A percentile compares a stretch with the other conserved stretches of the same genome.
These are phyloP conservation scores for Periparus ater DNA, from an alignment of 2,797 vertebrate genomes.

Conservation along the genomic window DNA sequence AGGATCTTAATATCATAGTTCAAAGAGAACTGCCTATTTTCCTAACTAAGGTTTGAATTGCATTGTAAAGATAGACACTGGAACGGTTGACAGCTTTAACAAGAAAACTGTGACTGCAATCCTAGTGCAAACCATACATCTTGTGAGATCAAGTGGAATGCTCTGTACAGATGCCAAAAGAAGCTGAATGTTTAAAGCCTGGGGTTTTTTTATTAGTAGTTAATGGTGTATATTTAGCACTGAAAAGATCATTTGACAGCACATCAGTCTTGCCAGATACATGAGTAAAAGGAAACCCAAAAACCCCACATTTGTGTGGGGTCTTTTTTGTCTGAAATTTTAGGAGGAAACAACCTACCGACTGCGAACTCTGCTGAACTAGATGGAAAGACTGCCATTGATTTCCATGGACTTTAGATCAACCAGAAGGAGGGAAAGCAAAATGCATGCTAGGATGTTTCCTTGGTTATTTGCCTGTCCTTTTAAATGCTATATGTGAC, in stretches of 20 bases:
- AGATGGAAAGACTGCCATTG: slow-evolving; percentile 27
- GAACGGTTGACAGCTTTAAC: slow-evolving; percentile 60
- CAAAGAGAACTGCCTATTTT: slow-evolving; percentile 49
- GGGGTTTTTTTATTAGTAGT: slow-evolving; percentile 49
- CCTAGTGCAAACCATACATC: slow-evolving; percentile 63
- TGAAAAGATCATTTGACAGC: slow-evolving; percentile 63
- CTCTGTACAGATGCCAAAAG: slow-evolving; percentile 65
- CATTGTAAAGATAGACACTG: slow-evolving; percentile 63
- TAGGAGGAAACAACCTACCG: neutral
- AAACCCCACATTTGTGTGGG: neutral
- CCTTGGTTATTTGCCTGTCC: slow-evolving; percentile 71
- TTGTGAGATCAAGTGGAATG: slow-evolving; percentile 65
- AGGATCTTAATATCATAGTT: slow-evolving; percentile 35
- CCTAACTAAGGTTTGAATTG: slow-evolving; percentile 43
- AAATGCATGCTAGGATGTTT: slow-evolving; percentile 63
- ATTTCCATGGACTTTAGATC: slow-evolving; percentile 50
- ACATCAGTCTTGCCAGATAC: slow-evolving; percentile 50
- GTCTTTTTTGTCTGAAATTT: slow-evolving; percentile 39
- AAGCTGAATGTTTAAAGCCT: slow-evolving; percentile 50
- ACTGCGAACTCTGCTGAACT: slow-evolving; percentile 27
- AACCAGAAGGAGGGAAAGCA: slow-evolving; percentile 46
- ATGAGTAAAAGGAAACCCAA: slow-evolving; percentile 21
- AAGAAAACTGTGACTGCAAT: slow-evolving; percentile 62
- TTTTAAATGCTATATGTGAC: slow-evolving; percentile 70
- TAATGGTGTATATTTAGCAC: slow-evolving; percentile 63